Conservation (phyloP, 2,888 invertebrate genomes). For the Rotaria magnacalcarata region DNA sequence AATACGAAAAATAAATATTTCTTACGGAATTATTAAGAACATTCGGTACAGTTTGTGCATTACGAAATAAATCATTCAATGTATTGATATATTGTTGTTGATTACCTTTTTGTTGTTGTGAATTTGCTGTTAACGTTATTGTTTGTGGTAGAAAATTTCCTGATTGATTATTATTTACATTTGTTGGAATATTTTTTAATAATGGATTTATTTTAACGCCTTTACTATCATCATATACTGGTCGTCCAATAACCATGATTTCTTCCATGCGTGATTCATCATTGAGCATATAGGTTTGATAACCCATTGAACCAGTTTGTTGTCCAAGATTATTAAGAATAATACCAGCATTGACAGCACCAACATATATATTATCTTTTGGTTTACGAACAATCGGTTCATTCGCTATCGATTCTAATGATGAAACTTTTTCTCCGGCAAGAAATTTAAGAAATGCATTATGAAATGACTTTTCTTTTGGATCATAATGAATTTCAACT, state of each 20-base stretch:
- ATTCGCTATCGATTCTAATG: constrained; percentile 40
- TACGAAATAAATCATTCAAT: background rate
- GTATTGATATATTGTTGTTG: background rate
- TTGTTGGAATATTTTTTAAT: background rate
- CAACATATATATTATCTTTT: constrained; percentile 38
- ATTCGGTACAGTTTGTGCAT: background rate
- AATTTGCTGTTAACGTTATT: constrained; percentile 7
- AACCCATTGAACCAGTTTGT: background rate
- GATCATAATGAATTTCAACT: constrained; percentile 34
- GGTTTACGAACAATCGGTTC: constrained; percentile 42
- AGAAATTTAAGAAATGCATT: constrained; percentile 44
- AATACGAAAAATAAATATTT: background rate
- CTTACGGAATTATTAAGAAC: background rate
- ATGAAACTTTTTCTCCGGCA: constrained; percentile 45
- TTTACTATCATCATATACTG: constrained; percentile 5
- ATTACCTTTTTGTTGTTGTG: background rate
- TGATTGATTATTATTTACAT: background rate
- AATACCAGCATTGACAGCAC: background rate
- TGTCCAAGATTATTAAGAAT: background rate
- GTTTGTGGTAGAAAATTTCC: background rate
- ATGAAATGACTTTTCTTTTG: constrained; percentile 36
- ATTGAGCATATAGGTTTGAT: constrained; percentile 17
- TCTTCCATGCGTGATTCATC: constrained; percentile 34
- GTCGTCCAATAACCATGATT: constrained; percentile 28
- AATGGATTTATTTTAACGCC: constrained; percentile 31